Conservation (phyloP, 2,888 invertebrate species). For the Osmoderma eremita region DNA sequence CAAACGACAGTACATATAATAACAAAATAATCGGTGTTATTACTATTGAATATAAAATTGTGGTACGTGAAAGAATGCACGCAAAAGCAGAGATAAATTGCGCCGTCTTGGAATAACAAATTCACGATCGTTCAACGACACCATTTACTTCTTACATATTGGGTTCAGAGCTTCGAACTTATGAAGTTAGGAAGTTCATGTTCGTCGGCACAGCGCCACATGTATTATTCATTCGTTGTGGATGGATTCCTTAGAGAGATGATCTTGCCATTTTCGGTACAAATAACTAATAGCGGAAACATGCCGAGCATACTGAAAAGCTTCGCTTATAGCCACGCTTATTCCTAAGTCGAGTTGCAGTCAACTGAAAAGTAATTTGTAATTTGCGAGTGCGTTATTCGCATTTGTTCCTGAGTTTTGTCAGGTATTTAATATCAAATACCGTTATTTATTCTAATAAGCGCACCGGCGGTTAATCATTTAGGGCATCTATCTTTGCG, state of each 20-base stretch:
- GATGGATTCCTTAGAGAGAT: conserved; percentile 50
- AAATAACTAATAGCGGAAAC: conserved; percentile 37
- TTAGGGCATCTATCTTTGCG: neutral
- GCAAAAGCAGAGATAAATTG: conserved; percentile 39
- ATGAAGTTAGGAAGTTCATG: conserved; percentile 57
- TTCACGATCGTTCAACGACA: conserved; percentile 61
- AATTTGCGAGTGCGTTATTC: neutral
- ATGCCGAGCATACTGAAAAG: conserved; percentile 24
- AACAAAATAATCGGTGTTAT: conserved; percentile 35
- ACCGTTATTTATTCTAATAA: too few relatives aligned
- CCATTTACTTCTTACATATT: conserved; percentile 51
- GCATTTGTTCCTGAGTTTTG: too few relatives aligned
- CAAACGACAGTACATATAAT: too few relatives aligned
- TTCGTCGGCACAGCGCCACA: conserved; percentile 56
- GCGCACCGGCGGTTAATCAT: neutral
- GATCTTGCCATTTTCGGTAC: conserved; percentile 41
- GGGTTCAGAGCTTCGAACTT: conserved; percentile 57
- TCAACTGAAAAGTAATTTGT: neutral
- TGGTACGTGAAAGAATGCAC: conserved; percentile 39
- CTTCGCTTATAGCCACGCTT: conserved; percentile 2
- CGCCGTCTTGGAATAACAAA: conserved; percentile 57
- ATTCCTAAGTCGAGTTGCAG: neutral
- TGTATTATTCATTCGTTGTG: conserved; percentile 58
- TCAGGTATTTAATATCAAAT: too few relatives aligned
- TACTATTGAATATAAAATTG: conserved; percentile 40